These are phyloP conservation scores for Endotricha flammealis DNA, from an alignment of 2,888 invertebrate species.

Conservation along the genomic window DNA sequence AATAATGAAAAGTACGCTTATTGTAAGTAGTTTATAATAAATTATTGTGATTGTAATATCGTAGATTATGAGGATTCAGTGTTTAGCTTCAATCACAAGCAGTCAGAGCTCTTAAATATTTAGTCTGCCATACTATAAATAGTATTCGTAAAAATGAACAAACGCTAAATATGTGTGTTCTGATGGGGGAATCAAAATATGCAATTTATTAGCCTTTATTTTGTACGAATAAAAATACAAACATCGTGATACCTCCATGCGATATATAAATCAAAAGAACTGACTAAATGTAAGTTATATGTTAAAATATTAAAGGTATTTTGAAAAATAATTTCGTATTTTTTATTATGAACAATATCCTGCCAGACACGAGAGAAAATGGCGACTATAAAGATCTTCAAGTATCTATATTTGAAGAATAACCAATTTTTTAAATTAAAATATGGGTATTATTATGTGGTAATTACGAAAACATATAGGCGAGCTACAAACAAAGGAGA, in stretches of 20 bases:
- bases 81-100: slow-evolving; percentile 6
- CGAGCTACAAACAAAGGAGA: no score
- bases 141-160: slow-evolving; percentile 35
- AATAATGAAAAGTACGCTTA: slow-evolving; percentile 24
- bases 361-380: no score
- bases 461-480: no score
- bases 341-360: no score
- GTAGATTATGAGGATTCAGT: slow-evolving; percentile 10
- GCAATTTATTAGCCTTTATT: background rate
- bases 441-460: no score
- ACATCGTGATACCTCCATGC: background rate
- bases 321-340: no score
- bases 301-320: slow-evolving; percentile 16
- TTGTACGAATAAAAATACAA: no score
- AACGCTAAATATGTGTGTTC: background rate
- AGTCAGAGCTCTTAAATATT: slow-evolving; percentile 33
- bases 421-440: no score
- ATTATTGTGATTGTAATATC: slow-evolving; percentile 24
- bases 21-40: slow-evolving; percentile 22
- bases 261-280: slow-evolving; percentile 31
- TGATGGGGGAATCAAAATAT: background rate
- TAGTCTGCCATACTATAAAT: slow-evolving; percentile 58
- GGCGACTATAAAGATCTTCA: no score
- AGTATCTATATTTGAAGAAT: no score
- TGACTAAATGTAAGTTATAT: slow-evolving; percentile 44